These are phyloP conservation scores for Axea sp. DNA, from an alignment of 2,888 invertebrate species.

Conservation along the genomic window DNA sequence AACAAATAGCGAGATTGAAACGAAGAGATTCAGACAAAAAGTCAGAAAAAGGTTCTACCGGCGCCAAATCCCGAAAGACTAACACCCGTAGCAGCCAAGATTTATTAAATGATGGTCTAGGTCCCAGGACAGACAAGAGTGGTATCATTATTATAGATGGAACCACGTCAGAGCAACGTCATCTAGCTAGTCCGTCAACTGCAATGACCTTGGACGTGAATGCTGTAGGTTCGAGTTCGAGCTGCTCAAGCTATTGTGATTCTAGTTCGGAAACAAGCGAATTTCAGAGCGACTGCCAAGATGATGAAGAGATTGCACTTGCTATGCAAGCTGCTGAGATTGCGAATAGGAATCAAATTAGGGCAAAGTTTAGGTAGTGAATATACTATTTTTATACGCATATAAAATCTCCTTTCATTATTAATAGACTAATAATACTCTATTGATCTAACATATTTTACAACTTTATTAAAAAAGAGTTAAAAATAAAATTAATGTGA, in stretches of 20 bases:
- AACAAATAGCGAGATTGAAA: conserved; percentile 73
- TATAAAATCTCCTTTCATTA: too few relatives aligned
- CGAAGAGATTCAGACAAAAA: conserved; percentile 65
- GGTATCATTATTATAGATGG: conserved; percentile 68
- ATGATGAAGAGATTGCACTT: conserved; percentile 92
- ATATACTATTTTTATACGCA: too few relatives aligned
- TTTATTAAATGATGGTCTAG: conserved; percentile 75
- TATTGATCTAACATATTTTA: too few relatives aligned
- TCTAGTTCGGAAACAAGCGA: conserved; percentile 83
- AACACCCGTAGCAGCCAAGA: conserved; percentile 56
- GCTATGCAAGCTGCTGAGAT: conserved; percentile 92
- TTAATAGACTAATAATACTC: too few relatives aligned
- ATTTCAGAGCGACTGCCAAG: conserved; percentile 89
- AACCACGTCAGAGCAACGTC: conserved; percentile 33
- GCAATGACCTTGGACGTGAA: conserved; percentile 47
- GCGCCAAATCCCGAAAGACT: conserved; percentile 49
- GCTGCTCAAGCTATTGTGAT: conserved; percentile 77
- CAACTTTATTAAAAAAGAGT: too few relatives aligned
- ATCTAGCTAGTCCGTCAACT: conserved; percentile 41
- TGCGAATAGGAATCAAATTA: conserved; percentile 87
- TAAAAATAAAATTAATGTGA: too few relatives aligned
- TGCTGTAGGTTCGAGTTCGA: conserved; percentile 72
- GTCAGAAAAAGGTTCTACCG: conserved; percentile 54
- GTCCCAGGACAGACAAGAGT: conserved; percentile 76
- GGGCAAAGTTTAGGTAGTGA: conserved; percentile 89